These are phyloP conservation scores for Girardinichthys multiradiatus DNA, from an alignment of 2,113 vertebrate genomes.

Conservation along the genomic window DNA sequence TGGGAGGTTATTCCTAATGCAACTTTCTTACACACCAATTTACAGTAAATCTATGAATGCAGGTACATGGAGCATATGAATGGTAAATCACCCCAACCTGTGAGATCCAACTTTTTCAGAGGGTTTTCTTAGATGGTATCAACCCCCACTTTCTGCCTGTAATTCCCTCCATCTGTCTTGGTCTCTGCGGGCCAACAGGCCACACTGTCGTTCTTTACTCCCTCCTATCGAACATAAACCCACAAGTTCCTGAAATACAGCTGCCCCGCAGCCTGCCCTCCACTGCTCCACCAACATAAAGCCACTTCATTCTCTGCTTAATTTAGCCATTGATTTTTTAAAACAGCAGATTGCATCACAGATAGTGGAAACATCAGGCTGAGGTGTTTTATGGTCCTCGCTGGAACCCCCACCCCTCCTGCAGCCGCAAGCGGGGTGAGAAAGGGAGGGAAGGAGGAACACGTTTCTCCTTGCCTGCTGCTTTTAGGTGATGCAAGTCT, in stretches of 20 bases:
- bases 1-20: no score
- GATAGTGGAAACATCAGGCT: constrained; percentile 46
- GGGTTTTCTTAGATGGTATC: no score
- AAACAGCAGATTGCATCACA: constrained; percentile 48
- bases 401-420: neutral
- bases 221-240: neutral
- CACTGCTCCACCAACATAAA: constrained; percentile 41
- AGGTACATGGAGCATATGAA: no score
- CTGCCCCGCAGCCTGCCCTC: neutral
- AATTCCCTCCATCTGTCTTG: no score
- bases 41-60: no score
- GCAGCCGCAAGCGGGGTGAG: neutral
- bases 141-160: no score
- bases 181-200: no score
- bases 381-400: constrained; percentile 59
- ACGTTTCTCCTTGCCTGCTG: constrained; percentile 21
- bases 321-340: constrained; percentile 67
- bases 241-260: no score
- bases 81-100: no score
- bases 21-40: no score
- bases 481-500: constrained; percentile 30
- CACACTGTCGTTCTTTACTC: no score
- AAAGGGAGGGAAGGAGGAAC: constrained; percentile 24
- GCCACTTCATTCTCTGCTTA: constrained; percentile 65
- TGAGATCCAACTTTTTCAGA: no score